These are phyloP conservation scores for Temnothorax curvispinosus DNA, from an alignment of 1,140 invertebrate genomes.

Conservation along the genomic window DNA sequence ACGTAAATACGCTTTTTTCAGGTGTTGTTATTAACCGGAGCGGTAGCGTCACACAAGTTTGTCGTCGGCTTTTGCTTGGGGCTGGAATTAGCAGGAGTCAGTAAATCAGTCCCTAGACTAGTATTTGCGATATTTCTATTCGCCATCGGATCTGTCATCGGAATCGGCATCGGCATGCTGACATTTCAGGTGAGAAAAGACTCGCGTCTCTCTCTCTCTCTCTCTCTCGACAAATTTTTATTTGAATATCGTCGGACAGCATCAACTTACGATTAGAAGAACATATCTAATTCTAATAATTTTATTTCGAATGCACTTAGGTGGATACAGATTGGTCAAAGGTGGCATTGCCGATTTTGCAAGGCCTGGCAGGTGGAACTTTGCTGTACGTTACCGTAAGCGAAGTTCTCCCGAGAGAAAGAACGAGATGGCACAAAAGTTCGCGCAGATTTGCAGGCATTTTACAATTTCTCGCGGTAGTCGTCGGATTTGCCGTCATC, in stretches of 20 bases:
- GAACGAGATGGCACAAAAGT: constrained; percentile 88
- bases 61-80: constrained; percentile 93
- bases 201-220: too few relatives aligned
- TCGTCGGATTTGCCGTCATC: constrained; percentile 88
- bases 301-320: constrained; percentile 37
- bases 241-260: neutral
- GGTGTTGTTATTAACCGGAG: constrained; percentile 90
- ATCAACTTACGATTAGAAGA: too few relatives aligned
- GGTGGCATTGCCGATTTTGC: constrained; percentile 77
- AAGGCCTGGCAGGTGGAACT: constrained; percentile 95
- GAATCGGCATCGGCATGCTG: constrained; percentile 88
- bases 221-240: too few relatives aligned
- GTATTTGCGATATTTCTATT: constrained; percentile 88
- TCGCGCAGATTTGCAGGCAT: constrained; percentile 86
- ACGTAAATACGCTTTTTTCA: constrained; percentile 70
- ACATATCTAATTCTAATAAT: neutral
- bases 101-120: constrained; percentile 84
- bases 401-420: constrained; percentile 94
- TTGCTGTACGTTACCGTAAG: constrained; percentile 97
- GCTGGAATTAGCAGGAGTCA: constrained; percentile 88
- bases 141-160: constrained; percentile 88
- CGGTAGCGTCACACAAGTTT: constrained; percentile 91
- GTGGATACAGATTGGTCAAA: constrained; percentile 61
- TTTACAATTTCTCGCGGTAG: constrained; percentile 87
- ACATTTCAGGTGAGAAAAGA: constrained; percentile 69